A percentile compares a stretch with the other conserved stretches of the same genome.
Conservation (phyloP, 2,888 invertebrate genomes). For the Ligdia adustata region DNA sequence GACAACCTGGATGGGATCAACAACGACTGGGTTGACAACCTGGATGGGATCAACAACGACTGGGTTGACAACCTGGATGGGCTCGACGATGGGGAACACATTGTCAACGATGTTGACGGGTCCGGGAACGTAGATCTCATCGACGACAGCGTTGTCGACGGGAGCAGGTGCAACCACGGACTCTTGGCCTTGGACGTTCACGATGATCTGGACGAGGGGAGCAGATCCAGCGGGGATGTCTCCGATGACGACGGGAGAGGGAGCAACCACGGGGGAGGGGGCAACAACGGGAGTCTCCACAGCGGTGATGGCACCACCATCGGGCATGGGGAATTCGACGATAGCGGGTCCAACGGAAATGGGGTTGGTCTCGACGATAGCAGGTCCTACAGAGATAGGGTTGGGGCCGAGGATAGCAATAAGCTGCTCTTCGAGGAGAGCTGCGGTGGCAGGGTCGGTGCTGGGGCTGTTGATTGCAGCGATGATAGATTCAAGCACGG, state of each 20-base stretch:
- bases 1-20: constrained; percentile 20
- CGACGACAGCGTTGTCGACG: constrained; percentile 28
- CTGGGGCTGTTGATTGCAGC: constrained; percentile 60
- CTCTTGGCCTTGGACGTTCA: constrained; percentile 29
- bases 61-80: constrained; percentile 22
- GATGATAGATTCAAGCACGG: constrained; percentile 48
- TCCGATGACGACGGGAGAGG: constrained; percentile 29
- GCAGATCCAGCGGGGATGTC: constrained; percentile 22
- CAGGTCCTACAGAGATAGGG: constrained; percentile 35
- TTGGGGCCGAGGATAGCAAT: constrained; percentile 39
- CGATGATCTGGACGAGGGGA: constrained; percentile 37
- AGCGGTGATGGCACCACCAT: constrained; percentile 28
- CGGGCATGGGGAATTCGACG: constrained; percentile 26
- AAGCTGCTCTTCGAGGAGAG: constrained; percentile 50
- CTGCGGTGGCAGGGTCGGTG: constrained; percentile 59
- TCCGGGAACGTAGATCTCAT: constrained; percentile 30
- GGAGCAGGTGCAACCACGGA: constrained; percentile 34
- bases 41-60: too few species aligned
- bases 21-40: constrained; percentile 33
- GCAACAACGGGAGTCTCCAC: constrained; percentile 14
- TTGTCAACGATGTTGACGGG: constrained; percentile 34
- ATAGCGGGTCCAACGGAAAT: constrained; percentile 26
- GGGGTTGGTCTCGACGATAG: constrained; percentile 34
- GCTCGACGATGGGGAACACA: constrained; percentile 9
- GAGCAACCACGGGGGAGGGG: constrained; percentile 25